These are phyloP conservation scores for Hirudinaria manillensis DNA, from an alignment of 2,888 invertebrate genomes.

Conservation along the genomic window DNA sequence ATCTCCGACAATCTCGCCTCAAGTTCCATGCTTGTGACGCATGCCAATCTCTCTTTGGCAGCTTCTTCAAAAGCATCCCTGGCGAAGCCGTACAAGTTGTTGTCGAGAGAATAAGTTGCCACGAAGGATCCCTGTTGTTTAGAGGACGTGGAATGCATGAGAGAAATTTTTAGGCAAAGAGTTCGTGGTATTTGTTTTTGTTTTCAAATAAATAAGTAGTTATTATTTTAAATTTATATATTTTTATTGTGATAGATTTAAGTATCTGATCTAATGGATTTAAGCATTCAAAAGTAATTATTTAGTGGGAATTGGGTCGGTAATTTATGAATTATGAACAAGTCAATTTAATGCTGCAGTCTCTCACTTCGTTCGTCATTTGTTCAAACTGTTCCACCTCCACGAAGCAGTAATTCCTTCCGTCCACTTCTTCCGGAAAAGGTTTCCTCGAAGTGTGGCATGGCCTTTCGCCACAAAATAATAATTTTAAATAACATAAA, in stretches of 20 bases:
- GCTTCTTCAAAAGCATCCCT: slow-evolving; percentile 1
- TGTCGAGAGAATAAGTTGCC: neutral
- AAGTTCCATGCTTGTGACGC: slow-evolving; percentile 2
- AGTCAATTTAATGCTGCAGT: too few species aligned
- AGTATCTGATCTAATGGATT: too few species aligned
- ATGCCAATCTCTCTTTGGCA: neutral
- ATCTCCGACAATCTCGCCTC: neutral
- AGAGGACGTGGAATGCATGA: too few species aligned
- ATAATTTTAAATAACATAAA: neutral
- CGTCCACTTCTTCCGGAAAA: neutral
- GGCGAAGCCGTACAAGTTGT: slow-evolving; percentile 1
- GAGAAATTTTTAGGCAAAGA: too few species aligned
- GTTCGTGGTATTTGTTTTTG: too few species aligned
- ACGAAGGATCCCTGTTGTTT: slow-evolving; percentile 1
- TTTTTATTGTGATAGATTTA: too few species aligned
- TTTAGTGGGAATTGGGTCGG: too few species aligned
- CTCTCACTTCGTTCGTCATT: neutral
- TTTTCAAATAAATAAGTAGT: too few species aligned
- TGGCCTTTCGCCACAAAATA: neutral
- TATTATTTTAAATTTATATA: too few species aligned
- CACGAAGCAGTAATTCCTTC: slow-evolving; percentile 6
- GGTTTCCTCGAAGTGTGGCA: slow-evolving; percentile 3
- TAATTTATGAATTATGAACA: too few species aligned
- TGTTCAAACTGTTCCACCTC: slow-evolving; percentile 10
- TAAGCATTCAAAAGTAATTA: too few species aligned